phyloP scores from a whole-genome alignment of 2,888 invertebrate species.

The Tachina fera region DNA sequence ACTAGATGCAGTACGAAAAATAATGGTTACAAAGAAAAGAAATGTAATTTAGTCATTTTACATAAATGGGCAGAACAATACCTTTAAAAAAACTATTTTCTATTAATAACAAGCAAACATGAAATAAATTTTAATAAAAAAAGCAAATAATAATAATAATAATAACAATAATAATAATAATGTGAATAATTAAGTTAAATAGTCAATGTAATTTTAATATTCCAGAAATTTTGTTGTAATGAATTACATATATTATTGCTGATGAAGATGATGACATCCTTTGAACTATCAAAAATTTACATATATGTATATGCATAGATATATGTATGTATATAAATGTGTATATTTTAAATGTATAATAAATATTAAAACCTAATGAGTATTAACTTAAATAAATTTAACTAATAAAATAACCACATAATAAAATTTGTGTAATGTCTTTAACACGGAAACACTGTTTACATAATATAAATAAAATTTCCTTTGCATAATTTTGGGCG shows the following conservation, averaged over 20 bases:
- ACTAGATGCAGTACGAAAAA: conserved; percentile 23
- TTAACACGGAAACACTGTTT: conserved; percentile 43
- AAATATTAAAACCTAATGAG: not conserved
- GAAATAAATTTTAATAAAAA: conserved; percentile 11
- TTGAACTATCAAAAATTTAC: not conserved
- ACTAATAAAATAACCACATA: not conserved
- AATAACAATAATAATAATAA: not conserved
- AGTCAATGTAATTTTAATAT: not conserved
- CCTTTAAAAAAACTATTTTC: conserved; percentile 5
- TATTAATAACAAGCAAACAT: not conserved
- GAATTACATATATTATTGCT: not conserved
- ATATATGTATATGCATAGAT: not conserved
- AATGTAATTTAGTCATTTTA: conserved; percentile 61
- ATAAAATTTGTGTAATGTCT: not conserved
- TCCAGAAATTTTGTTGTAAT: not conserved
- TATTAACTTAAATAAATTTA: conserved; percentile 12
- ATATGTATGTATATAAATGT: not conserved
- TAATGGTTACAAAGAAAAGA: conserved; percentile 28
- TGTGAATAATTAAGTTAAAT: not conserved
- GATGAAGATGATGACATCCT: conserved; percentile 50
- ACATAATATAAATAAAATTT: conserved; percentile 54
- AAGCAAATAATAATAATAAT: conserved; percentile 19
- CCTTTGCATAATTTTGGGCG: conserved; percentile 65
- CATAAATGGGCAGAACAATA: conserved; percentile 33
- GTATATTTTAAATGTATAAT: not conserved